Percentiles rank a stretch among this genome's conserved stretches.
Conservation (phyloP, 2,888 invertebrate species). For the Pandemis cinnamomeana region DNA sequence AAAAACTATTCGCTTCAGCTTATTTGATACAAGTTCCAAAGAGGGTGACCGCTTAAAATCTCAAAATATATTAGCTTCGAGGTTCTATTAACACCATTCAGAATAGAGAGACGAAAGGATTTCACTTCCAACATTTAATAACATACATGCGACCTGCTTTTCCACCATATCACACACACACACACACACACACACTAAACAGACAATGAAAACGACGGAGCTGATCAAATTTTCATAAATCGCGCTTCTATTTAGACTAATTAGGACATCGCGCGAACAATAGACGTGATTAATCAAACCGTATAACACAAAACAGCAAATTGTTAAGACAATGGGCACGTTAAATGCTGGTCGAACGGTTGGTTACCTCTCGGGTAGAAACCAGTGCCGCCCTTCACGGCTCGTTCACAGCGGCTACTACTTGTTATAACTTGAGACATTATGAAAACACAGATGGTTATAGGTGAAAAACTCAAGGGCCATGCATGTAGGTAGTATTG, state of each 20-base stretch:
- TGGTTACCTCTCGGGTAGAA: conserved; percentile 6
- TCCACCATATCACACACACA: not conserved
- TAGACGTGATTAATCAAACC: conserved; percentile 2
- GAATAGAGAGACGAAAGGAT: too few species aligned
- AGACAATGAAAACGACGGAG: not conserved
- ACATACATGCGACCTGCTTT: too few species aligned
- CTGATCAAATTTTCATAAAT: conserved; percentile 4
- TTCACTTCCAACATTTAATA: too few species aligned
- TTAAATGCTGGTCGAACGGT: conserved; percentile 12
- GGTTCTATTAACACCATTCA: too few species aligned
- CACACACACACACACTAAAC: not conserved
- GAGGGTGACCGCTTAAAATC: too few species aligned
- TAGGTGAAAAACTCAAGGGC: too few species aligned
- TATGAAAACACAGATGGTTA: not conserved
- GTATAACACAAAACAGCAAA: conserved; percentile 9
- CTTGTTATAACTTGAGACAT: conserved; percentile 5
- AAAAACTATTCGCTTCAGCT: not conserved
- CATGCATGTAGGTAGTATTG: too few species aligned
- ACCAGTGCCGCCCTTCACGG: conserved; percentile 19
- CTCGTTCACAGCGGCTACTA: conserved; percentile 1
- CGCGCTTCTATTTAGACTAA: conserved; percentile 3
- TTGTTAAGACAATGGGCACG: conserved; percentile 9
- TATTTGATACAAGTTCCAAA: not conserved
- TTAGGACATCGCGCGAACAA: conserved; percentile 1
- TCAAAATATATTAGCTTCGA: too few species aligned